These are phyloP conservation scores for Bombus haemorrhoidalis DNA, from an alignment of 1,140 invertebrate species.

Conservation along the genomic window DNA sequence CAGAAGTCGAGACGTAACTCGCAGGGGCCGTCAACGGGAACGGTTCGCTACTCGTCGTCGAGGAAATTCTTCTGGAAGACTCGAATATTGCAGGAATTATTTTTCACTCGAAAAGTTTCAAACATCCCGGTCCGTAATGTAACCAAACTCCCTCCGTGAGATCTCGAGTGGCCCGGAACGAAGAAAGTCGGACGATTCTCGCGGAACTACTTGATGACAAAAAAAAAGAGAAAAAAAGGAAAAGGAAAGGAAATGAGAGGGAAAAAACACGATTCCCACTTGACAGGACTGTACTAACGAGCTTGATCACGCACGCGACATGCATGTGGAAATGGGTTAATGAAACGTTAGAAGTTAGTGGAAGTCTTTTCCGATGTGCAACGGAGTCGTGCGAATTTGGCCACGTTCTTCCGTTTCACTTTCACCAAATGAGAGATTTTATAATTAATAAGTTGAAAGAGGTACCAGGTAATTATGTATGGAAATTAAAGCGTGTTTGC, in stretches of 20 bases:
- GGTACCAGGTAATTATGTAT: background rate
- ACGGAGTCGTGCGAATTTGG: background rate
- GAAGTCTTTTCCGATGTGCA: background rate
- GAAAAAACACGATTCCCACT: slow-evolving; percentile 15
- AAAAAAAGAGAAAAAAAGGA: background rate
- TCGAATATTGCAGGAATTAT: slow-evolving; percentile 62
- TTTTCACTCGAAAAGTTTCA: slow-evolving; percentile 62
- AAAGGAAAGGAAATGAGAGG: background rate
- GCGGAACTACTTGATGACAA: background rate
- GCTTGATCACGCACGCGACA: slow-evolving; percentile 11
- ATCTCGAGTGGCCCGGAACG: slow-evolving; percentile 43
- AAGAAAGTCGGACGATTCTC: slow-evolving; percentile 53
- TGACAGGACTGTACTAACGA: background rate
- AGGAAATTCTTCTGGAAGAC: slow-evolving; percentile 34
- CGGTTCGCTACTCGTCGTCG: background rate
- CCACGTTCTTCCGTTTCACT: no score
- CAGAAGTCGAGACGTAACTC: slow-evolving; percentile 41
- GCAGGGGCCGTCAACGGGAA: slow-evolving; percentile 38
- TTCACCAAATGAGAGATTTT: no score
- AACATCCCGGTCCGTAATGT: slow-evolving; percentile 43
- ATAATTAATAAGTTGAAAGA: no score
- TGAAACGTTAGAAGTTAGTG: background rate
- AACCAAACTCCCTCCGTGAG: slow-evolving; percentile 27
- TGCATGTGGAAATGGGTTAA: background rate
- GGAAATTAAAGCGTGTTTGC: background rate